Percentiles rank a stretch among this genome's conserved stretches.
Evolutionary conservation across 2,113 vertebrate species (phyloP).

Genomic region (Numida meleagris): DNA sequence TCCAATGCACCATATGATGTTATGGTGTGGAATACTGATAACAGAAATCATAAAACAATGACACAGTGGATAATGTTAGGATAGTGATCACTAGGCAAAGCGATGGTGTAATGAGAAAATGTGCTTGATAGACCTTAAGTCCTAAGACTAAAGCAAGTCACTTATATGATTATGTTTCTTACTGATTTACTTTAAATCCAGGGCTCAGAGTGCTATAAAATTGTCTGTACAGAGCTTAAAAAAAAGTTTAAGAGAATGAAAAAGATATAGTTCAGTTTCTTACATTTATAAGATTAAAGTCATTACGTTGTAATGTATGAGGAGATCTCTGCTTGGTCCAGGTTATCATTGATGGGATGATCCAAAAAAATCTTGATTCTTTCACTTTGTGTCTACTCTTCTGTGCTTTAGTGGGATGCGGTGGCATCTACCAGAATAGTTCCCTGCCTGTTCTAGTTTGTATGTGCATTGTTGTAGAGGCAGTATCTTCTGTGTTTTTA

Average conservation of each 20-base stretch:
- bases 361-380: neutral
- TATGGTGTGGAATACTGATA: too few relatives aligned
- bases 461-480: neutral
- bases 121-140: neutral
- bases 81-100: neutral
- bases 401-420: neutral
- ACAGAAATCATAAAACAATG: too few relatives aligned
- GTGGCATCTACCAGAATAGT: neutral
- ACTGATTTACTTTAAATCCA: neutral
- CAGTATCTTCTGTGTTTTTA: rapidly evolving
- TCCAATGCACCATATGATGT: too few relatives aligned
- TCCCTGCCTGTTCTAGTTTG: neutral
- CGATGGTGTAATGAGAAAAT: neutral
- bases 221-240: neutral
- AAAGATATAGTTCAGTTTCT: neutral
- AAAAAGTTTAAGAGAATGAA: neutral
- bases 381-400: neutral
- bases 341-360: neutral
- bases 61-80: neutral
- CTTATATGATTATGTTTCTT: neutral
- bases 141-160: neutral
- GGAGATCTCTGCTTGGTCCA: neutral
- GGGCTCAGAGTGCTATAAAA: neutral
- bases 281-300: neutral
- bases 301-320: neutral